phyloP scores from a whole-genome alignment of 2,113 vertebrate genomes.

The Tyrannus savana region DNA sequence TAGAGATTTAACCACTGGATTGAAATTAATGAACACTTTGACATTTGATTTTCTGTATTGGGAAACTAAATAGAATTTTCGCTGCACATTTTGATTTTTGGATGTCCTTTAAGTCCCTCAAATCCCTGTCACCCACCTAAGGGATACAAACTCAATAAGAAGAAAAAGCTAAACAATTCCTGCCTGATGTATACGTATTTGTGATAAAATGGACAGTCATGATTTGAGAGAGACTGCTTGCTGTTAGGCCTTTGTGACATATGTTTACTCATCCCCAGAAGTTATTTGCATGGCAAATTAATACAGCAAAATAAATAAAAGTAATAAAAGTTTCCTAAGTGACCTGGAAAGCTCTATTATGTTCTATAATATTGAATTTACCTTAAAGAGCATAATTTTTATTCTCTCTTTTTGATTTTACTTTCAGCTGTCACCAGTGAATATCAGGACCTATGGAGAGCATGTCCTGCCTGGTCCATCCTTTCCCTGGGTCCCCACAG shows the following conservation, averaged over 20 bases:
- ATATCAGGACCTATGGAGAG: background rate
- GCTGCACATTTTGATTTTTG: background rate
- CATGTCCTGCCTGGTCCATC: background rate
- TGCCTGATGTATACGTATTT: background rate
- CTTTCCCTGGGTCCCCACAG: background rate
- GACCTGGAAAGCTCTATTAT: background rate
- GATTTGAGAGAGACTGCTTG: background rate
- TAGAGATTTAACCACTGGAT: background rate
- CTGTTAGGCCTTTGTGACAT: background rate
- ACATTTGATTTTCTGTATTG: background rate
- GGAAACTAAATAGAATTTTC: background rate
- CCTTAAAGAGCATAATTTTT: background rate
- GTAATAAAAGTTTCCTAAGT: background rate
- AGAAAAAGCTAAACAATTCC: background rate
- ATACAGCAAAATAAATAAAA: background rate
- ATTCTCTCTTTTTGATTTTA: background rate
- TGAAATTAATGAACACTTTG: background rate
- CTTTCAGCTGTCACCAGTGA: background rate
- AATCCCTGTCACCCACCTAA: background rate
- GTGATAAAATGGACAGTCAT: background rate
- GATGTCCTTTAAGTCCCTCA: background rate
- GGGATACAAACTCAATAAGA: background rate
- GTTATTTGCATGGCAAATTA: background rate
- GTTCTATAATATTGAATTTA: background rate
- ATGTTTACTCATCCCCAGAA: background rate